Percentiles rank a stretch among this genome's conserved stretches.
Evolutionary conservation across 37 sponge, comb jelly and placozoan genomes (phyloP).

Genomic region (Ephydatia muelleri): DNA sequence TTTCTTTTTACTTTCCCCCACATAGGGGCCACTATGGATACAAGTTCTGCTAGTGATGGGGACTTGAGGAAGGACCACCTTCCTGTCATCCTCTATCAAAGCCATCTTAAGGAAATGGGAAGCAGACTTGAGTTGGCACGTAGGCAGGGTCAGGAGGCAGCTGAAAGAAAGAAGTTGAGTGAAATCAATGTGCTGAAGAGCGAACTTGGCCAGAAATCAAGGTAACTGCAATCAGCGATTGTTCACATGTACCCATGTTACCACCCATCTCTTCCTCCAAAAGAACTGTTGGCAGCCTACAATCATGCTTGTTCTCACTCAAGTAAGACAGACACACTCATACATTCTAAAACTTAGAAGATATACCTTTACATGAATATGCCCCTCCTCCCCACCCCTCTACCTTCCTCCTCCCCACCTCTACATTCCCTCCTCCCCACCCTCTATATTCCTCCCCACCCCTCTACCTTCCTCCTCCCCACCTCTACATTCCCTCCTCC

Average conservation of each 20-base stretch:
- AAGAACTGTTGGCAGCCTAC: slow-evolving; percentile 57
- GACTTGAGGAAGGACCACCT: too few relatives aligned
- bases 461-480: not conserved
- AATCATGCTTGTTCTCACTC: slow-evolving; percentile 52
- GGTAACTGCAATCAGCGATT: slow-evolving; percentile 7
- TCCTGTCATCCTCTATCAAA: not conserved
- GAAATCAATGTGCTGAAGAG: slow-evolving; percentile 61
- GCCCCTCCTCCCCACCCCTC: too few relatives aligned
- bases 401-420: too few relatives aligned
- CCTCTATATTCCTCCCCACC: too few relatives aligned
- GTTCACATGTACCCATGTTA: not conserved
- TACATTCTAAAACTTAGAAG: not conserved
- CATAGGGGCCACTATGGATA: too few relatives aligned
- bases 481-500: not conserved
- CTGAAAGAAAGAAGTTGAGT: slow-evolving; percentile 52
- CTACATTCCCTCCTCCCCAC: too few relatives aligned
- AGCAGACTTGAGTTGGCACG: slow-evolving; percentile 50
- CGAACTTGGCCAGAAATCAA: slow-evolving; percentile 64
- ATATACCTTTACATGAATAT: too few relatives aligned
- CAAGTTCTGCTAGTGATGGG: too few relatives aligned
- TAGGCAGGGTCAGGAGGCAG: slow-evolving; percentile 53
- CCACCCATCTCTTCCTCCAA: too few relatives aligned
- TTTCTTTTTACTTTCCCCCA: too few relatives aligned
- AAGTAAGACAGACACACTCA: slow-evolving; percentile 21
- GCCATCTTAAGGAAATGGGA: slow-evolving; percentile 56